Percentiles rank a stretch among this genome's conserved stretches.
Conservation (phyloP, 2,888 invertebrate species). For the Cataglyphis cursor region DNA sequence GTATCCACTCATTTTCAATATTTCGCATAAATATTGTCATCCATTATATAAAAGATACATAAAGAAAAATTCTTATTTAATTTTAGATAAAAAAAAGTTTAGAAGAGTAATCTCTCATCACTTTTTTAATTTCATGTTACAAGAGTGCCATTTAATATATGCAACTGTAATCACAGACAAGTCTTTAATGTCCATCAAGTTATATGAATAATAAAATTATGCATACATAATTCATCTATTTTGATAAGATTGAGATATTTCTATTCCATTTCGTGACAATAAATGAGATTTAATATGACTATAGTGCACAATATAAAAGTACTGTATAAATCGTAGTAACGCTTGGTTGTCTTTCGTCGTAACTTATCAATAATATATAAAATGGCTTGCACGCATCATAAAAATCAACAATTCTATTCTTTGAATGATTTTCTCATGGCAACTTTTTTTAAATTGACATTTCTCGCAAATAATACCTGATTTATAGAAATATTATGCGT, state of each 20-base stretch:
- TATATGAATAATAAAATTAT: conserved; percentile 4
- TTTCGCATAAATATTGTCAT: conserved; percentile 22
- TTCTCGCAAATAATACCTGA: not conserved
- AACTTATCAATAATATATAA: not conserved
- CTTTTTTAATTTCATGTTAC: not conserved
- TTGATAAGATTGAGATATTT: conserved; percentile 4
- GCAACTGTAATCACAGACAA: not conserved
- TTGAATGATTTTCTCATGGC: not conserved
- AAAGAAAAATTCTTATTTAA: conserved; percentile 9
- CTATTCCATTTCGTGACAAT: conserved; percentile 26
- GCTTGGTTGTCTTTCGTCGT: conserved; percentile 4
- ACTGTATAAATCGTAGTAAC: not conserved
- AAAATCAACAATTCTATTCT: not conserved
- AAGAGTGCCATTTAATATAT: conserved; percentile 5
- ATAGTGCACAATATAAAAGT: not conserved
- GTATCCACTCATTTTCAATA: conserved; percentile 42
- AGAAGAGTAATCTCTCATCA: not conserved
- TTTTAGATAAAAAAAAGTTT: conserved; percentile 34
- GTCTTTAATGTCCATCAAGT: conserved; percentile 19
- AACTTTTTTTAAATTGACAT: not conserved
- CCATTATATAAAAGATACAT: not conserved
- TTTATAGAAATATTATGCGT: not conserved
- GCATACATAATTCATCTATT: not conserved
- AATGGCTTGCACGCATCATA: not conserved
- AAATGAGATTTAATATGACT: conserved; percentile 10